Percentiles rank a stretch among this genome's conserved stretches.
These are phyloP conservation scores for Iphiclides podalirius DNA, from an alignment of 2,888 invertebrate genomes.

Conservation along the genomic window DNA sequence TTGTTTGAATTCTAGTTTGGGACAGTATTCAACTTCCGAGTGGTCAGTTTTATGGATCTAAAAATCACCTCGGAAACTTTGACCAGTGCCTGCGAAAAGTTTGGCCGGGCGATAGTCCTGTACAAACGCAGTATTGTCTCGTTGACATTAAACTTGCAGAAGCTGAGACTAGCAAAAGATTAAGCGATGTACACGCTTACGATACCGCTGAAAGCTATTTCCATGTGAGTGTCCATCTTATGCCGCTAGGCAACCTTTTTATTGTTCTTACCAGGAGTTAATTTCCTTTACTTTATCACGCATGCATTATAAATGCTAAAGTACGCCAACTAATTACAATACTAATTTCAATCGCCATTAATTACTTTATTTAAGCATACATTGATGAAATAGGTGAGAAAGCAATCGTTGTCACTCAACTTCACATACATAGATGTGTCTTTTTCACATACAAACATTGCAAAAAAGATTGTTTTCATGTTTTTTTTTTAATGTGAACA, in stretches of 20 bases:
- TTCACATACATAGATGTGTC: no score
- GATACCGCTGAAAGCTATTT: constrained; percentile 13
- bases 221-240: constrained; percentile 2
- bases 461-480: no score
- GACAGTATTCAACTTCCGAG: constrained; percentile 43
- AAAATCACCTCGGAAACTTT: constrained; percentile 40
- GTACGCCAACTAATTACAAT: no score
- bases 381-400: no score
- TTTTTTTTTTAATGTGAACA: no score
- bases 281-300: no score
- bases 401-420: no score
- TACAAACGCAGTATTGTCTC: constrained; percentile 44
- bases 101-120: constrained; percentile 31
- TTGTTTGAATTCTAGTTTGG: constrained; percentile 37
- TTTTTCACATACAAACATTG: no score
- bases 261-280: no score
- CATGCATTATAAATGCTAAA: no score
- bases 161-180: neutral
- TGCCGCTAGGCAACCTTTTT: neutral
- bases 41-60: constrained; percentile 40
- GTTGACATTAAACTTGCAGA: constrained; percentile 32
- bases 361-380: no score
- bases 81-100: constrained; percentile 45
- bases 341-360: no score
- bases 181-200: constrained; percentile 7